Evolutionary conservation across 2,888 invertebrate species (phyloP), one percentile per base, ranked within the genome.

Genomic region (Drosophila borborema): DNA sequence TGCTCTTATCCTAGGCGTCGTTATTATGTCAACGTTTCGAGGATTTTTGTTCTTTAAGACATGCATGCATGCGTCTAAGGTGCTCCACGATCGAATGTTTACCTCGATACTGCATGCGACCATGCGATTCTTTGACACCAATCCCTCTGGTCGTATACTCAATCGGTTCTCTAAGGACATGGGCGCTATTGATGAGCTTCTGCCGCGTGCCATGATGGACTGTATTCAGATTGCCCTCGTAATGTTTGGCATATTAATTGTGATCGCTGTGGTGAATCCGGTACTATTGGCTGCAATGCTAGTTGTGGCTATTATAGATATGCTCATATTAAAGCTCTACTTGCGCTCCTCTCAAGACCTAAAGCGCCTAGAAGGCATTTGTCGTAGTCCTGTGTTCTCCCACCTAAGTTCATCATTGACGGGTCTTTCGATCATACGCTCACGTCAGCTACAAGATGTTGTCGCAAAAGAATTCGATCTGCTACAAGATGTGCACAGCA

Each of bases 371-470:
- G 96, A 96, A 90, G 96, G 96, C 81, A 95, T 95, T 68, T 95
- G 96, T 66, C 95, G 97, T 73, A 98, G 98, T 93, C 98, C 99
- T 0, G 97, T 99, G 0, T 98, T 98, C 92, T 97, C 98, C 0
- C 98, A 98, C 91, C 95, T 98, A 79, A 96, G 96, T n/a, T 96
- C 98, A 0, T 96, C 97, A 0, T 94, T 99, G 9, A 95, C 96
- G 72, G 99, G 99, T 2, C 94, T 99, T 38, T 95, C 96, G 43
- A 98, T 98, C 0, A 98, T 99, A 72, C 94, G 99, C 68, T 96
- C 98, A 0, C 95, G 96, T 2, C 94, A 95, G 28, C 96, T 96
- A 2, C 95, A 96, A 91, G 94, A 95, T 74, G 94, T 96, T 84
- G 95, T 98, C 59, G 95, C 95, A 53, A 94, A 95, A 82, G 96